These are phyloP conservation scores for Lysandra coridon DNA, from an alignment of 2,888 invertebrate species.

Conservation along the genomic window DNA sequence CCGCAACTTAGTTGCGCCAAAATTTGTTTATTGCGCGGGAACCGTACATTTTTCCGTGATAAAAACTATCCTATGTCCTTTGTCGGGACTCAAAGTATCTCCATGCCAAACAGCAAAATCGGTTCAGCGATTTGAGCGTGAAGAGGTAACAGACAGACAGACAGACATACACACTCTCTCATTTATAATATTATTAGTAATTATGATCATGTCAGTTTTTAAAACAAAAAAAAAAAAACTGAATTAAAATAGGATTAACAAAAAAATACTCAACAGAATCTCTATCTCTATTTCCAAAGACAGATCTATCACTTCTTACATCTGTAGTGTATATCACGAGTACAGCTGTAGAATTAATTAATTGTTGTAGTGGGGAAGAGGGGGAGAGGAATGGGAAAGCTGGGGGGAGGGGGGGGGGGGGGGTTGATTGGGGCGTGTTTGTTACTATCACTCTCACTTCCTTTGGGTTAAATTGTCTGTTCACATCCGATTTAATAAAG, in stretches of 20 bases:
- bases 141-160: too few species aligned
- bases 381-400: background rate
- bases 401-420: background rate
- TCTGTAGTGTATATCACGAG: background rate
- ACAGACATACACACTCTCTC: too few species aligned
- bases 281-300: background rate
- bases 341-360: slow-evolving; percentile 15
- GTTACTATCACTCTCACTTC: background rate
- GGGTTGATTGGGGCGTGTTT: background rate
- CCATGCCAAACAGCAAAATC: too few species aligned
- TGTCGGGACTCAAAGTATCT: too few species aligned
- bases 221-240: too few species aligned
- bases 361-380: background rate
- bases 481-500: background rate
- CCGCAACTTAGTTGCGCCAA: too few species aligned
- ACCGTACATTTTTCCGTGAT: too few species aligned
- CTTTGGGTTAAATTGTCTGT: background rate
- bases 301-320: background rate
- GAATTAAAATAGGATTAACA: background rate
- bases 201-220: too few species aligned
- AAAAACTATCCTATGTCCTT: too few species aligned
- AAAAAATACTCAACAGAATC: background rate
- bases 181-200: too few species aligned
- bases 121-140: too few species aligned
- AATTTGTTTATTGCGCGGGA: too few species aligned